phyloP scores from a whole-genome alignment of 2,113 vertebrate genomes.

The Tragelaphus imberbis region DNA sequence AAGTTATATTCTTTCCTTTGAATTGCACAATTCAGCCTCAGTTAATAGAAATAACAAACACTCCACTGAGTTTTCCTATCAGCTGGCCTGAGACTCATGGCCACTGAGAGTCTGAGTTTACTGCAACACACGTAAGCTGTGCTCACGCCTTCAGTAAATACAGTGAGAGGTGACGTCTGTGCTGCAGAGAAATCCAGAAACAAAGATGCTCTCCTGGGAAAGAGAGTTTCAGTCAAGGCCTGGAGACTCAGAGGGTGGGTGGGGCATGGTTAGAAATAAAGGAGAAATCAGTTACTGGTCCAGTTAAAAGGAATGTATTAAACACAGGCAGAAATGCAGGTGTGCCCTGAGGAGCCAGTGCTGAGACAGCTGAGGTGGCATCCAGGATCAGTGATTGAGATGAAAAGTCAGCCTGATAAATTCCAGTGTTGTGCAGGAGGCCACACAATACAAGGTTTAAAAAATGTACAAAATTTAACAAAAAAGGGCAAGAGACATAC shows the following conservation, averaged over 20 bases:
- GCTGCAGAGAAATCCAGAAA: not conserved
- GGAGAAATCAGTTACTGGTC: too few relatives aligned
- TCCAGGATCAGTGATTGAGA: not conserved
- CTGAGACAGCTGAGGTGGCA: not conserved
- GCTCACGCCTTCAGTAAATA: not conserved
- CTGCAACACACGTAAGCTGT: accelerated
- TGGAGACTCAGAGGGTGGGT: not conserved
- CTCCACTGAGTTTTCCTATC: not conserved
- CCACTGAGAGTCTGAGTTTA: accelerated
- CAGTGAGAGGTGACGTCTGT: not conserved
- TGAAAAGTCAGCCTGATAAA: too few relatives aligned
- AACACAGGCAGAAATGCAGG: not conserved
- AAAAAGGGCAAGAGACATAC: not conserved
- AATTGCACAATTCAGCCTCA: not conserved
- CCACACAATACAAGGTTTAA: not conserved
- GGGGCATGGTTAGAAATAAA: not conserved
- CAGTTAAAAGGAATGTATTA: not conserved
- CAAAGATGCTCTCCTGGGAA: not conserved
- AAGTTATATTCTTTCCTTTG: not conserved
- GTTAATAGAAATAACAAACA: not conserved
- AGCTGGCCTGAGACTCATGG: not conserved
- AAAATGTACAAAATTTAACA: not conserved
- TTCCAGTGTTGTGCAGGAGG: not conserved
- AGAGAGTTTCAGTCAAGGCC: not conserved
- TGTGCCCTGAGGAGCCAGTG: accelerated